Base-by-base conservation (phyloP, 2,888 invertebrate genomes). In the Creontiades dilutus region DNA sequence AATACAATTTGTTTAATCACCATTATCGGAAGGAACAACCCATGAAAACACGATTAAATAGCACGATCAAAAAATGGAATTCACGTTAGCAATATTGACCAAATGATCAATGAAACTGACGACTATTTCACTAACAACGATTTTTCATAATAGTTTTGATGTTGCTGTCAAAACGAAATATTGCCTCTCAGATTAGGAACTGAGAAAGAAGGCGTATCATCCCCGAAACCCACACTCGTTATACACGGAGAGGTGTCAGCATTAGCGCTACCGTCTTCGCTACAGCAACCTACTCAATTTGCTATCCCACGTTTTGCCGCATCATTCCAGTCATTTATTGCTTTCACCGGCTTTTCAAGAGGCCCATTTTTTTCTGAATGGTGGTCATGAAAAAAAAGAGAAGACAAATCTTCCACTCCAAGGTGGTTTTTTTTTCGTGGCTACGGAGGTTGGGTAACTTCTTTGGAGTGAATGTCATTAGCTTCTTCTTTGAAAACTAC, bases 311-410 rank as follows among this genome's bases (percentile, higher is more conserved):
- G 68, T 78, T 78, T 16, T 13, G 78, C 78, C 37, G 37, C 37
- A 78, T 78, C 78, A 78, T 78, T 46, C 78, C 78, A 78, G 78
- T 78, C 78, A 78, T 78, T 78, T 14, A 46, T 68, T 16, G 78
- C 78, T 78, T 46, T 78, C 78, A 13, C 78, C 78, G 47, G 46
- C 0, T 37, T 78, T 78, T 46, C 37, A 46, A 78, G 27, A 23
- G 68, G 23, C 68, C 19, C 23, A 68, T 68, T 68, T 68, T n/a
- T 19, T 13, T 12, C 68, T 68, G 19, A 68, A 68, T 68, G 13
- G 12, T 19, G 19, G 68, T 68, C 68, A 68, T 23, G 7, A 19
- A 23, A 57, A 57, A 16, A 57, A 37, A n/a, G 7, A 37, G 37
- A 37, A 37, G 37, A 37, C 37, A 37, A 37, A 37, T 37, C 37